Conservation (phyloP, 92 coral and sea anemone species). For the Anthopleura xanthogrammica region DNA sequence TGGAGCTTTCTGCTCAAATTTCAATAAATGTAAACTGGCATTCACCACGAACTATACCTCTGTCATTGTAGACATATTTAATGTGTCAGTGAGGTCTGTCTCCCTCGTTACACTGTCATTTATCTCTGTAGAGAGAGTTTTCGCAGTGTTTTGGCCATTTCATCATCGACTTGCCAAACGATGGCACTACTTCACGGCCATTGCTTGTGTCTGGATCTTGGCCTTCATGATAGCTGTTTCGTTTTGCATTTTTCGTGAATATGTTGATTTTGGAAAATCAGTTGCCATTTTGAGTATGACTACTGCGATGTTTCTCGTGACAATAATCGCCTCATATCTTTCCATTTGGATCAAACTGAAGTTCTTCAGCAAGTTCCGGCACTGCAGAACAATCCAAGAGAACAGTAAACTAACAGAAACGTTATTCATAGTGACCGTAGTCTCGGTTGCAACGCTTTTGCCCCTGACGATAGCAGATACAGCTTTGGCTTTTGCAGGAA, state of each 20-base stretch:
- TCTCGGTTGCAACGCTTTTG: slow-evolving; percentile 9
- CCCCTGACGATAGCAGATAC: background rate
- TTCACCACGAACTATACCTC: background rate
- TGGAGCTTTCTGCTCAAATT: too few species aligned
- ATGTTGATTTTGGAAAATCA: too few species aligned
- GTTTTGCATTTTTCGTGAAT: too few species aligned
- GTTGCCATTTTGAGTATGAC: too few species aligned
- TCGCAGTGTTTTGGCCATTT: slow-evolving; percentile 10
- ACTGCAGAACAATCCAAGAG: slow-evolving; percentile 6
- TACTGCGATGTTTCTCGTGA: too few species aligned
- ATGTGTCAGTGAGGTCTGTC: background rate
- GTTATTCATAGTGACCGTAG: slow-evolving; percentile 12
- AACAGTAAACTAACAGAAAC: slow-evolving; percentile 10
- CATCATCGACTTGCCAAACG: background rate
- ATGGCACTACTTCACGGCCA: background rate
- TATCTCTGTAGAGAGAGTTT: slow-evolving; percentile 1
- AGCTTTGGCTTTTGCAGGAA: background rate
- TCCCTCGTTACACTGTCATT: background rate
- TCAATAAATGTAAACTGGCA: background rate
- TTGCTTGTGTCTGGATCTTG: background rate
- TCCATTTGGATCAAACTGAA: slow-evolving; percentile 16
- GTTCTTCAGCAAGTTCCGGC: slow-evolving; percentile 1
- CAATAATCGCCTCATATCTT: background rate
- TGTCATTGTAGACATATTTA: too few species aligned
- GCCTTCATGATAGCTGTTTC: background rate